Conservation (phyloP, 1,140 invertebrate genomes). For the Sarcophaga bullata region DNA sequence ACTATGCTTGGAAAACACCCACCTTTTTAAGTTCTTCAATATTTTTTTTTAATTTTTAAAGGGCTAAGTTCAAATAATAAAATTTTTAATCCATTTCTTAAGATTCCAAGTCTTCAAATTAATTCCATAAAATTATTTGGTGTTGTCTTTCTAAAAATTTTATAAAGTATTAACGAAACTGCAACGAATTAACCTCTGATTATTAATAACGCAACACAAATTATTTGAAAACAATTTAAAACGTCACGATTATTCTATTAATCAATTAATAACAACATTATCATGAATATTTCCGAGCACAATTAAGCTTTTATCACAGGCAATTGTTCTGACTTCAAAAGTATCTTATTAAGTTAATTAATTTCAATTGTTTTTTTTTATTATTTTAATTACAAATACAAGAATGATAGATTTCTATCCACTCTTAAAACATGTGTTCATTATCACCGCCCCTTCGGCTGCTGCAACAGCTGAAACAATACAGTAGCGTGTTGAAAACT, state of each 20-base stretch:
- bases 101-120: too few relatives aligned
- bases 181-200: too few relatives aligned
- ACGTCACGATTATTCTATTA: background rate
- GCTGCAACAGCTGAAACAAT: background rate
- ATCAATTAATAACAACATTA: constrained; percentile 5
- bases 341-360: background rate
- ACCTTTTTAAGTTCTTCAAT: too few relatives aligned
- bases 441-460: background rate
- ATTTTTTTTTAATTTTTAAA: too few relatives aligned
- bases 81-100: too few relatives aligned
- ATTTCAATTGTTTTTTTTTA: background rate
- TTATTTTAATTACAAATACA: background rate
- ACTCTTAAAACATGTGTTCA: constrained; percentile 8
- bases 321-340: background rate
- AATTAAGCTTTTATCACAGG: background rate
- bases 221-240: too few relatives aligned
- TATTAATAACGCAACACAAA: too few relatives aligned
- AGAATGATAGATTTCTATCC: background rate
- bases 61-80: too few relatives aligned
- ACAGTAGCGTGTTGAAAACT: background rate
- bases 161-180: too few relatives aligned
- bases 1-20: too few relatives aligned
- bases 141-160: too few relatives aligned
- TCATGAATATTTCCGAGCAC: background rate
- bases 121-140: too few relatives aligned